A percentile compares a stretch with the other conserved stretches of the same genome.
These are phyloP conservation scores for Promerops cafer DNA, from an alignment of 2,113 vertebrate species.

Conservation along the genomic window DNA sequence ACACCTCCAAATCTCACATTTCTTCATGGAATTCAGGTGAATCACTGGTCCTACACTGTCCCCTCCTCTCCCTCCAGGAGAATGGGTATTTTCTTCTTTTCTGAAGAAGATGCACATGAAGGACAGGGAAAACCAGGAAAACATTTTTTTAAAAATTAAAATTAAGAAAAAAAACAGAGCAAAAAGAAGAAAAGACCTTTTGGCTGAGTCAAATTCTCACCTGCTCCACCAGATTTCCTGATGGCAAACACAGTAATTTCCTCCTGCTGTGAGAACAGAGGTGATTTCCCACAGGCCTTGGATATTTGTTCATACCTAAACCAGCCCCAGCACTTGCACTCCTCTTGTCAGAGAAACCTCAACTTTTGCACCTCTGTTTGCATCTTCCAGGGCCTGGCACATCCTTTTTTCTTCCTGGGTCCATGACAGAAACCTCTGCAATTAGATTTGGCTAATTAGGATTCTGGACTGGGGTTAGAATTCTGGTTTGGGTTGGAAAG, in stretches of 20 bases:
- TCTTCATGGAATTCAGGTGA: not conserved
- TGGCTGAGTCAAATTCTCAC: not conserved
- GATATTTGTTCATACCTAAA: not conserved
- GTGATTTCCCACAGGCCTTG: not conserved
- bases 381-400: not conserved
- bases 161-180: not conserved
- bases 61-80: not conserved
- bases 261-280: not conserved
- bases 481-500: not conserved
- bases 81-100: not conserved
- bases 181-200: not conserved
- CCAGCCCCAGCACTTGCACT: not conserved
- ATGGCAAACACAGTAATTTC: not conserved
- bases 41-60: no score
- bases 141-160: no score
- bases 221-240: not conserved
- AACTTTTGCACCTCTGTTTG: not conserved
- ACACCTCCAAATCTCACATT: not conserved
- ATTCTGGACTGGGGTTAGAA: no score
- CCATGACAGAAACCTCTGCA: not conserved
- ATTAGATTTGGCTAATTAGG: not conserved
- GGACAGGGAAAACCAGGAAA: not conserved
- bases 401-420: not conserved
- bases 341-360: not conserved
- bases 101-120: not conserved